Percentiles rank a stretch among this genome's conserved stretches.
These are phyloP conservation scores for Apostichopus leukothele DNA, from an alignment of 53 echinoderm and acorn worm species.

Conservation along the genomic window DNA sequence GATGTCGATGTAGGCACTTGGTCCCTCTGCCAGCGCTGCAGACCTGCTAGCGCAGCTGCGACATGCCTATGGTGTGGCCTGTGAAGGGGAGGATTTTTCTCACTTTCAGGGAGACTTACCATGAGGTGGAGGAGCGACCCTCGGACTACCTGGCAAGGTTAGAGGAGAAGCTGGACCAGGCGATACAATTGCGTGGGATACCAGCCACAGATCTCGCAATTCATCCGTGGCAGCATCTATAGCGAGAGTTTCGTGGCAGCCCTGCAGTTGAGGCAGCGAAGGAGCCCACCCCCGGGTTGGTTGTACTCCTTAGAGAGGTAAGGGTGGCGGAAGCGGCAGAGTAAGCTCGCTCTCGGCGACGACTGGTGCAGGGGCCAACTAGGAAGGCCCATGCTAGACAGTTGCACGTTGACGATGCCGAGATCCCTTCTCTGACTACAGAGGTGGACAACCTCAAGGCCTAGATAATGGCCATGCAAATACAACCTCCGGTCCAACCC, in stretches of 20 bases:
- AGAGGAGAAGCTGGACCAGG: constrained; percentile 50
- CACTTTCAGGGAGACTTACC: constrained; percentile 58
- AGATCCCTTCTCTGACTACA: too few relatives aligned
- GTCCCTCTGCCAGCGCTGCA: constrained; percentile 11
- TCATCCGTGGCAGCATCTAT: constrained; percentile 45
- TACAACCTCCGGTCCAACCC: neutral
- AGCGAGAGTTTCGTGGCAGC: constrained; percentile 31
- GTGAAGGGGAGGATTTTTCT: constrained; percentile 59
- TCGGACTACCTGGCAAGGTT: constrained; percentile 45
- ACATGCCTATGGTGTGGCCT: constrained; percentile 52
- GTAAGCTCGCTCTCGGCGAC: neutral
- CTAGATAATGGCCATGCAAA: neutral
- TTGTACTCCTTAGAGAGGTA: neutral
- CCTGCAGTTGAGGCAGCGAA: neutral
- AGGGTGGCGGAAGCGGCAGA: neutral
- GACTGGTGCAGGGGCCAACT: neutral
- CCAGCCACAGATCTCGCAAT: constrained; percentile 25
- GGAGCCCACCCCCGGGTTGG: neutral
- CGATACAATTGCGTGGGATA: constrained; percentile 53
- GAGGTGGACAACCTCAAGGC: neutral
- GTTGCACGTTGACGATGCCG: neutral
- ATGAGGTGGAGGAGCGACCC: constrained; percentile 28
- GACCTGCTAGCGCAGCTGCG: constrained; percentile 43
- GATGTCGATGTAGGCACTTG: constrained; percentile 44
- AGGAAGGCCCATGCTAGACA: neutral